These are phyloP conservation scores for Limnodromus scolopaceus DNA, from an alignment of 2,797 vertebrate genomes.

Conservation along the genomic window DNA sequence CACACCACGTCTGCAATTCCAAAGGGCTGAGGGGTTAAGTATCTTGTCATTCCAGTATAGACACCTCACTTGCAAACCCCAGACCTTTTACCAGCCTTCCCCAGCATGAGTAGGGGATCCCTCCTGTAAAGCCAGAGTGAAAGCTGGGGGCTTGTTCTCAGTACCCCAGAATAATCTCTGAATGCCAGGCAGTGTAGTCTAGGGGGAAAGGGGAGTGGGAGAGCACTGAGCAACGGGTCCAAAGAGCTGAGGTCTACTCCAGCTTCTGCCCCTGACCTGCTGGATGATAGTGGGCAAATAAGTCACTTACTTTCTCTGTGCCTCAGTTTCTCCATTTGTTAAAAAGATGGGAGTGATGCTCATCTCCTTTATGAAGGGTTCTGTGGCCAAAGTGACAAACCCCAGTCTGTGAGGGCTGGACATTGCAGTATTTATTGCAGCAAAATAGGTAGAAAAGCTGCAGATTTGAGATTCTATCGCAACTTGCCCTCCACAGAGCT, in stretches of 20 bases:
- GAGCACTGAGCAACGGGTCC: background rate
- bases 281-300: background rate
- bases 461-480: background rate
- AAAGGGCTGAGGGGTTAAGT: constrained; percentile 30
- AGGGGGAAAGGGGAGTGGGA: background rate
- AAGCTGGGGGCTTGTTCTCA: background rate
- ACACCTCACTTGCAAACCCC: background rate
- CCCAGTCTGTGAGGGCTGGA: background rate
- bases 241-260: background rate
- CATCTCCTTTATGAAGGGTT: background rate
- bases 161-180: background rate
- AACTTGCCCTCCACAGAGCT: background rate
- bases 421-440: background rate
- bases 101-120: background rate
- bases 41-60: constrained; percentile 26
- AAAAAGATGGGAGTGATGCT: background rate
- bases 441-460: background rate
- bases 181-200: background rate
- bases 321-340: background rate
- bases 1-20: background rate
- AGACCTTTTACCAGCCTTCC: background rate
- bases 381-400: background rate
- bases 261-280: background rate
- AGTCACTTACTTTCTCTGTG: background rate
- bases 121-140: background rate